phyloP scores from a whole-genome alignment of 2,113 vertebrate genomes.

The Halcyon malimbica region DNA sequence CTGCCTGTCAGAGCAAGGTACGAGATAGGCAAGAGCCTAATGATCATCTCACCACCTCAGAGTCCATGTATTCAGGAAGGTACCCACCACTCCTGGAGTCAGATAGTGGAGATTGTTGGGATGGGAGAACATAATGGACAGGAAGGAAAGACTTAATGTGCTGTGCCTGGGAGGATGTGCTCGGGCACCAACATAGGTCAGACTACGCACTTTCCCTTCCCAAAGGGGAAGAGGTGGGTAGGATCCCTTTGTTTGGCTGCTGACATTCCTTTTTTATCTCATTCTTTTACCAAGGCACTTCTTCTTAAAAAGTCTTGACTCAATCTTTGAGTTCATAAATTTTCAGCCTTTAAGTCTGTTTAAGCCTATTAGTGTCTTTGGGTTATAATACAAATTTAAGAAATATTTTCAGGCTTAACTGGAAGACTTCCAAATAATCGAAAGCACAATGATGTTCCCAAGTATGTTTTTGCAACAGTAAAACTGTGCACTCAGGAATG shows the following conservation, averaged over 20 bases:
- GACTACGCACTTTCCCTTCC: background rate
- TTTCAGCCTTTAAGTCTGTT: background rate
- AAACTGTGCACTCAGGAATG: background rate
- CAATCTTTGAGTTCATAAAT: background rate
- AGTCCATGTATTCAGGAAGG: background rate
- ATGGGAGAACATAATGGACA: background rate
- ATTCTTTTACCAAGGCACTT: background rate
- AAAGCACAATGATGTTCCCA: background rate
- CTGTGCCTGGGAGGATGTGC: background rate
- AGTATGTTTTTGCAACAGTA: background rate
- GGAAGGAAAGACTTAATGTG: background rate
- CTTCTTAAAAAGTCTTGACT: background rate
- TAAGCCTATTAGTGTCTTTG: background rate
- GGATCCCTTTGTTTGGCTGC: background rate
- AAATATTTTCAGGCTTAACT: background rate
- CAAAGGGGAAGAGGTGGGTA: background rate
- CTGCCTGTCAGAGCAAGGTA: background rate
- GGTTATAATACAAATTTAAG: background rate
- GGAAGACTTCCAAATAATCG: background rate
- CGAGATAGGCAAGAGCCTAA: background rate
- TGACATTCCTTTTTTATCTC: fast-evolving
- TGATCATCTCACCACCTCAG: background rate
- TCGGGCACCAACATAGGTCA: background rate
- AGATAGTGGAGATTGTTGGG: background rate
- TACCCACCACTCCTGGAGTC: fast-evolving